Evolutionary conservation across 30 jellyfish, hydroid and myxozoan species (phyloP), one percentile per base, ranked within the genome.

Genomic region (Rhopilema esculentum): DNA sequence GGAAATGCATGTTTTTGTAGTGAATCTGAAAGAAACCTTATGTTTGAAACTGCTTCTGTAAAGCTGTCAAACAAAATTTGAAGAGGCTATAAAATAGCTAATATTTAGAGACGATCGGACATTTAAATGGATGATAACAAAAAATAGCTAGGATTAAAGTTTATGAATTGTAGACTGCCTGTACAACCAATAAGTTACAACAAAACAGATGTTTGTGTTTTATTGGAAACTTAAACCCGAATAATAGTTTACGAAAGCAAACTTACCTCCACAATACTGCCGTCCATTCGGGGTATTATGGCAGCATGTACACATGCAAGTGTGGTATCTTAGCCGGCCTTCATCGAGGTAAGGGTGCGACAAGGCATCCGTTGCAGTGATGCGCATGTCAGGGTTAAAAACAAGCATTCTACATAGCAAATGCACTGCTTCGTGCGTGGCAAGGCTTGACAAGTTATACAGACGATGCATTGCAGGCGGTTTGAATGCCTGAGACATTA

Each of bases 281-380:
- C 97, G 69, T 57, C 98, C 98, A 53, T 90, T 75, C 23, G 91
- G 49, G 21, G 96, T 77, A 21, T 79, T 83, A 18, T 63, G 27
- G 68, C 98, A 93, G 51, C 98, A 93, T n/a, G 95, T 67, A 87
- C 98, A 93, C 98, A 93, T 93, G 66, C 98, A 93, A 16, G 98
- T 93, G 75, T 93, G 98, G 69, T 83, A 93, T 49, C 98, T 68
- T 22, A 93, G 89, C 80, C 97, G 80, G 17, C 98, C 98, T 63
- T 93, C 98, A 49, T 93, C 98, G 30, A 93, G 94, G 73, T 93
- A 93, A 1, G 97, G 98, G 66, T 93, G 98, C n/a, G 98, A 87
- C 70, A 93, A 85, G 49, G 98, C 98, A 88, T 93, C 98, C 4
- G 94, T 49, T 1, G 93, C 98, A 31, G 98, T 80, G 0, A 93